A percentile compares a stretch with the other conserved stretches of the same genome.
phyloP scores from a whole-genome alignment of 2,113 vertebrate species.

The Atractosteus spatula region DNA sequence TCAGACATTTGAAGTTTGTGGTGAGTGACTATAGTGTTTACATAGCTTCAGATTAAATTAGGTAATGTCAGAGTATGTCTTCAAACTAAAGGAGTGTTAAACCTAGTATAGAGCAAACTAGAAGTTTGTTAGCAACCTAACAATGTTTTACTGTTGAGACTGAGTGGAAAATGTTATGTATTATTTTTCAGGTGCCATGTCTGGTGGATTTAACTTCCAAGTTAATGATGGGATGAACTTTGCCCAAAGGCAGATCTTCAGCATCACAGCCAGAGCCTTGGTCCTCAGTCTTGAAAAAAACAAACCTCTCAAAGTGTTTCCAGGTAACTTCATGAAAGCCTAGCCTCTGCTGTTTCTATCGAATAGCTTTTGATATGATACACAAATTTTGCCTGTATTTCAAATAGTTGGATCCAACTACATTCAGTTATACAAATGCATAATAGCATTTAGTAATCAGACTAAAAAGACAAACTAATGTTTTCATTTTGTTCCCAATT shows the following conservation, averaged over 20 bases:
- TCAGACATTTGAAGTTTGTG: too few species aligned
- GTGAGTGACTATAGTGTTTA: too few species aligned
- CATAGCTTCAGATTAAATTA: too few species aligned
- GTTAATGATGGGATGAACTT: slow-evolving; percentile 88
- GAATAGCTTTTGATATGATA: background rate
- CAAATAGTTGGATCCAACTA: too few species aligned
- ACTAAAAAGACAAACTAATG: background rate
- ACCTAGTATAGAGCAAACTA: too few species aligned
- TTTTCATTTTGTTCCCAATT: background rate
- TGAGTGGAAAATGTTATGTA: background rate
- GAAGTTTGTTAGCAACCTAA: too few species aligned
- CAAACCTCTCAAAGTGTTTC: slow-evolving; percentile 74
- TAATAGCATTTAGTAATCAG: too few species aligned
- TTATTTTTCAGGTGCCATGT: slow-evolving; percentile 71
- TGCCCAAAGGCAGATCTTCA: slow-evolving; percentile 80
- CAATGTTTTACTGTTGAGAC: background rate
- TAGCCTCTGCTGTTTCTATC: background rate
- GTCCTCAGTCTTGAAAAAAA: slow-evolving; percentile 75
- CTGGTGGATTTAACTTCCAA: slow-evolving; percentile 87
- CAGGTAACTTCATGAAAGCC: slow-evolving; percentile 63
- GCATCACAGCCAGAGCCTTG: slow-evolving; percentile 71
- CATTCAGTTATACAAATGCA: too few species aligned
- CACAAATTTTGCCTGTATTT: background rate
- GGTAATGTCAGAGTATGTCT: too few species aligned
- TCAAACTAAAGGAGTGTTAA: too few species aligned